Evolutionary conservation across 2,888 invertebrate genomes (phyloP), one percentile per base, ranked within the genome.

Genomic region (Acheta domesticus): DNA sequence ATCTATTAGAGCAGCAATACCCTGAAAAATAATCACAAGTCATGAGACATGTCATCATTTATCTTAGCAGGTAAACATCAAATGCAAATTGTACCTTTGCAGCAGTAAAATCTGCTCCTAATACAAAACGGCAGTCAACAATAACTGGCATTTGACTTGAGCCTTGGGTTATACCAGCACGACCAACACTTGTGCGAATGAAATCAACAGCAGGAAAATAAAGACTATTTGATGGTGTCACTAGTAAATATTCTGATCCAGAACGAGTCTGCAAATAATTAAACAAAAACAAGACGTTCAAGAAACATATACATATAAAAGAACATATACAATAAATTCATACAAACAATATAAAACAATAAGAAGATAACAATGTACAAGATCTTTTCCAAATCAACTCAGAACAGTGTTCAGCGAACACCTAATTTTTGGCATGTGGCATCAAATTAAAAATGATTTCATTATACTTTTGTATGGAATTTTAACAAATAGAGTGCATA

Each of bases 131-230:
- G 84, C 95, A 95, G 86, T 96, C 95, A 12, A 96, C 90, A 12
- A 95, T 92, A 1, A 96, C 93, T 0, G 95, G 94, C 83, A 93
- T 88, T 84, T 92, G 91, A 83, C 89, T 89, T 82, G 91, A 91
- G 62, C 94, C 94, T 83, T 92, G 91, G 81, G 91, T 91, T 81
- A 90, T 89, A 1, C 92, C 91, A 0, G 92, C 93, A 84, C 93
- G 91, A 74, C 92, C 93, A n/a, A 95, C 92, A 81, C 92, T 93
- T 74, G 92, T 91, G 81, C 94, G 90, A 78, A 95, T 93, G 87
- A 94, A 95, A 85, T 95, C 95, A 21, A 94, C 92, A 0, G 94
- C 94, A 0, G 95, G 95, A 86, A 95, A 95, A 85, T 94, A 95
- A 0, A 93, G 86, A 83, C 94, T 95, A 83, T 94, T 94, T 79